Conservation (phyloP, 2,888 invertebrate genomes). For the Drosophila nigritarsus region DNA sequence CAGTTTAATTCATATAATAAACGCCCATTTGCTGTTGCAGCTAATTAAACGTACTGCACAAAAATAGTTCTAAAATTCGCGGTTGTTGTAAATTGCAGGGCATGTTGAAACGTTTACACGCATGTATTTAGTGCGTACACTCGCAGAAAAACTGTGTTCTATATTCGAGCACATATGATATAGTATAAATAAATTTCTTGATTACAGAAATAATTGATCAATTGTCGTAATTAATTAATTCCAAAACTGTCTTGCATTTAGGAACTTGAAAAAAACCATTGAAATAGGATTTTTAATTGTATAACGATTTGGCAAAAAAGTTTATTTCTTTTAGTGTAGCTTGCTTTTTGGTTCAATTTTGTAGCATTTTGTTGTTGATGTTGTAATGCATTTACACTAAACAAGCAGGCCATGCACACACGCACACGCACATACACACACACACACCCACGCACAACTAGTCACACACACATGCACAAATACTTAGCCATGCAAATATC, state of each 20-base stretch:
- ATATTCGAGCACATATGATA: not conserved
- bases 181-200: not conserved
- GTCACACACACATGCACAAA: conserved; percentile 25
- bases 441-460: conserved; percentile 13
- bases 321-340: not conserved
- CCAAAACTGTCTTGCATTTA: not conserved
- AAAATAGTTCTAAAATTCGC: conserved; percentile 37
- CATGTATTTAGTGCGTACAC: conserved; percentile 30
- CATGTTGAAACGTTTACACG: conserved; percentile 66
- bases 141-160: not conserved
- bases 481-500: conserved; percentile 64
- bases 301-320: not conserved
- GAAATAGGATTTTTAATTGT: too few relatives aligned
- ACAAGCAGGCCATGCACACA: conserved; percentile 59
- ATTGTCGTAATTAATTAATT: not conserved
- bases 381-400: conserved; percentile 67
- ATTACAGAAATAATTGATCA: not conserved
- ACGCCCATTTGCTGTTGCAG: conserved; percentile 54
- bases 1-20: conserved; percentile 39
- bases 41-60: conserved; percentile 54
- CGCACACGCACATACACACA: conserved; percentile 8
- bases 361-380: conserved; percentile 27
- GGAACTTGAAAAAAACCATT: not conserved
- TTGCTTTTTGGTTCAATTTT: conserved; percentile 12
- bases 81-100: conserved; percentile 62